Conservation (phyloP, 2,888 invertebrate genomes). For the Cataglyphis livida region DNA sequence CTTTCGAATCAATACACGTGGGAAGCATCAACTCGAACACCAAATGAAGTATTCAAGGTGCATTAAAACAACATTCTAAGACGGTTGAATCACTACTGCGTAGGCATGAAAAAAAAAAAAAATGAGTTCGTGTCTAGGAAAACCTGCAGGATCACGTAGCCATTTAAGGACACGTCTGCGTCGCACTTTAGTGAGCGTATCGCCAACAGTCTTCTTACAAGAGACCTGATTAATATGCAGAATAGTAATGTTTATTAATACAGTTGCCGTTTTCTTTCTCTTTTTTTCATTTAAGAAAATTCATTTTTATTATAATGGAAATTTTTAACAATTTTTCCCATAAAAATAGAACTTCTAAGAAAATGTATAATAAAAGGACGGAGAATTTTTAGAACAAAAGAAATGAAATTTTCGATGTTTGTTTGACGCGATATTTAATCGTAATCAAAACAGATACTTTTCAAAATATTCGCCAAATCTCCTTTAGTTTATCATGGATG, state of each 20-base stretch:
- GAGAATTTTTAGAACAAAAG: neutral
- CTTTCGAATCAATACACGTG: neutral
- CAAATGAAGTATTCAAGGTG: slow-evolving; percentile 9
- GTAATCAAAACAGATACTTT: neutral
- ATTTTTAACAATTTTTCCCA: neutral
- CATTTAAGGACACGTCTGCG: slow-evolving; percentile 24
- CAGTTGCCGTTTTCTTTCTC: neutral
- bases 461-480: neutral
- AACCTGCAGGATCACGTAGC: slow-evolving; percentile 19
- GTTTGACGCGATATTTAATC: neutral
- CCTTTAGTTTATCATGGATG: neutral
- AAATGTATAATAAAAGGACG: neutral
- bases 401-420: neutral
- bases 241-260: slow-evolving; percentile 15
- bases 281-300: slow-evolving; percentile 40
- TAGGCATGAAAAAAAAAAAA: slow-evolving; percentile 35
- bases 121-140: slow-evolving; percentile 34
- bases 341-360: neutral
- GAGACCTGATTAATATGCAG: slow-evolving; percentile 28
- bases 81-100: slow-evolving; percentile 41
- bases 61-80: neutral
- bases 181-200: slow-evolving; percentile 1
- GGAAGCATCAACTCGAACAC: neutral
- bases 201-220: neutral
- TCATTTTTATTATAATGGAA: slow-evolving; percentile 36